Evolutionary conservation across 2,888 invertebrate genomes (phyloP).

Genomic region (Spisula solida): DNA sequence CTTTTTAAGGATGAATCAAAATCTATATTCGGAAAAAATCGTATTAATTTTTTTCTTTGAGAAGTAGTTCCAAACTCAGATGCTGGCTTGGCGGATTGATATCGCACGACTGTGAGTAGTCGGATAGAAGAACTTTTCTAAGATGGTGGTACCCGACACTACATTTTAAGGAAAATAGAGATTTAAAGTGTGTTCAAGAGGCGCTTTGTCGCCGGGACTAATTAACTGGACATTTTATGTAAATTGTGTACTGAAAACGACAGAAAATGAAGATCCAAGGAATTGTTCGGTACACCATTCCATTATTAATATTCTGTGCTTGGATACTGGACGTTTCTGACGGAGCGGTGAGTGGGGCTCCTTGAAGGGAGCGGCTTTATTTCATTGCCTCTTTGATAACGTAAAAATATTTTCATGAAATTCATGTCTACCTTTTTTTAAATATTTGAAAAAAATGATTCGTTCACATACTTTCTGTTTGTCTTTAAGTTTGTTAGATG

Average conservation of each 20-base stretch:
- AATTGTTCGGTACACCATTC: constrained; percentile 47
- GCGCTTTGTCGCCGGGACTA: constrained; percentile 66
- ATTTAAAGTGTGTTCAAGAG: constrained; percentile 40
- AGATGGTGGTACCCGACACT: constrained; percentile 71
- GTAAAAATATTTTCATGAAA: constrained; percentile 2
- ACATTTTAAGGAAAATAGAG: constrained; percentile 41
- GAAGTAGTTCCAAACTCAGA: constrained; percentile 64
- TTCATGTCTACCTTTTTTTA: background rate
- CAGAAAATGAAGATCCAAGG: constrained; percentile 56
- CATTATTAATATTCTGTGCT: constrained; percentile 61
- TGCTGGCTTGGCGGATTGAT: constrained; percentile 64
- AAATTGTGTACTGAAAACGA: background rate
- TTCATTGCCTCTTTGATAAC: constrained; percentile 56
- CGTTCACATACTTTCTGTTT: too few relatives aligned
- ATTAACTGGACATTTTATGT: constrained; percentile 30
- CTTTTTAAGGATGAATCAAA: background rate
- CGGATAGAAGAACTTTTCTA: constrained; percentile 62
- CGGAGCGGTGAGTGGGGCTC: constrained; percentile 71
- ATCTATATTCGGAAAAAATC: background rate
- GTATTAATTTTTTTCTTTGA: background rate
- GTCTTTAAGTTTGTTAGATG: too few relatives aligned
- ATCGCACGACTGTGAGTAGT: constrained; percentile 41
- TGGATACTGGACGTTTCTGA: constrained; percentile 70
- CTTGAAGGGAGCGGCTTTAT: constrained; percentile 42
- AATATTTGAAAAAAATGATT: too few relatives aligned